Conservation (phyloP, 2,113 vertebrate genomes). For the Phyllostomus discolor region DNA sequence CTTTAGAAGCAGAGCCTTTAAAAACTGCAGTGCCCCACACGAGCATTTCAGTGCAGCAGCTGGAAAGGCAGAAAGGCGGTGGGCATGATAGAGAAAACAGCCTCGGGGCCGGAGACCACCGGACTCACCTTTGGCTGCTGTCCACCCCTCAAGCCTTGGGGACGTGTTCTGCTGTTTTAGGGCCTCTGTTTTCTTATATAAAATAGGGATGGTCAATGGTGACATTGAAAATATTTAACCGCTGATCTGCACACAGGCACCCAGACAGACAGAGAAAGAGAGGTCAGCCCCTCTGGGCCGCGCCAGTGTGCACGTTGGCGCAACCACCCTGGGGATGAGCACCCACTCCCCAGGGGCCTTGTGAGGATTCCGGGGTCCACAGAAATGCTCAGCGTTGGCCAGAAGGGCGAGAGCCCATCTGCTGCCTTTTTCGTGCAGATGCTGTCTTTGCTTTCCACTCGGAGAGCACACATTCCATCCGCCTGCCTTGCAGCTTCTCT, state of each 20-base stretch:
- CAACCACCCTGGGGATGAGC: background rate
- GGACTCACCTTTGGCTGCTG: background rate
- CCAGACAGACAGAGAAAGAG: background rate
- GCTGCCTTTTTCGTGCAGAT: background rate
- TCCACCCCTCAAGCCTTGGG: background rate
- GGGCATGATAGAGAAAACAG: background rate
- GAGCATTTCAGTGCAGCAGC: background rate
- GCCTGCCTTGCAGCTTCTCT: no score
- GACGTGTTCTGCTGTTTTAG: background rate
- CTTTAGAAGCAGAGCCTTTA: background rate
- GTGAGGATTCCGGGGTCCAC: background rate
- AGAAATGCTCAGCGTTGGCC: background rate
- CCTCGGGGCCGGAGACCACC: no score
- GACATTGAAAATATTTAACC: background rate
- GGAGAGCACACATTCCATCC: no score
- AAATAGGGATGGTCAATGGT: background rate
- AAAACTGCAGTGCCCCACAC: background rate
- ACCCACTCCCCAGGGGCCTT: background rate
- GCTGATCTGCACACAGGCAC: background rate
- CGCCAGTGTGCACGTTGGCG: accelerated
- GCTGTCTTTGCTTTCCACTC: background rate
- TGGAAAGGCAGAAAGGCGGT: background rate
- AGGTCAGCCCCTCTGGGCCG: background rate
- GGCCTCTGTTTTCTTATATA: background rate
- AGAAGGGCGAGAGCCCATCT: background rate